Evolutionary conservation across 2,113 vertebrate species (phyloP).

Genomic region (Nibea albiflora): DNA sequence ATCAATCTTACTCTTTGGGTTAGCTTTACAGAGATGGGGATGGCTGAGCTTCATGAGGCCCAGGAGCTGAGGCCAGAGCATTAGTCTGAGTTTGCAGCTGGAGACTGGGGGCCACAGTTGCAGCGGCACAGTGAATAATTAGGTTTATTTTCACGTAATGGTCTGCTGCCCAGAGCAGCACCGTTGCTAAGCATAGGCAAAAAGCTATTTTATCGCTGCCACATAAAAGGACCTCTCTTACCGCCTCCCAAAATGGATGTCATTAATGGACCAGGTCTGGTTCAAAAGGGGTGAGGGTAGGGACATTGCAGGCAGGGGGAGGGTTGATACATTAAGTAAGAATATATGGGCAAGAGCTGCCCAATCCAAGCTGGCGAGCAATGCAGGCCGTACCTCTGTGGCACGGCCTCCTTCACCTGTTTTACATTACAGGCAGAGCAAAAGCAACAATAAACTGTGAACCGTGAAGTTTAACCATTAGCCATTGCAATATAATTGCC

Average conservation of each 20-base stretch:
- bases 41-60: conserved; percentile 51
- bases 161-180: conserved; percentile 71
- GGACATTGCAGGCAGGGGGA: conserved; percentile 60
- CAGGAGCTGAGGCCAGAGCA: conserved; percentile 46
- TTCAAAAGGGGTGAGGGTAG: conserved; percentile 68
- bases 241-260: conserved; percentile 70
- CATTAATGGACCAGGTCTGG: conserved; percentile 81
- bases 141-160: conserved; percentile 82
- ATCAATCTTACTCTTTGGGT: conserved; percentile 53
- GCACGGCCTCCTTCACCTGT: conserved; percentile 71
- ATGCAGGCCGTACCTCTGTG: conserved; percentile 50
- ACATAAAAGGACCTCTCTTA: conserved; percentile 69
- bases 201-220: conserved; percentile 77
- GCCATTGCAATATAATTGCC: conserved; percentile 81
- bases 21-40: conserved; percentile 34
- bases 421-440: conserved; percentile 65
- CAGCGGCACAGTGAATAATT: conserved; percentile 79
- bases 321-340: conserved; percentile 43
- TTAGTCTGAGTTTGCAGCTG: conserved; percentile 62
- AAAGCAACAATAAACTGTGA: conserved; percentile 62
- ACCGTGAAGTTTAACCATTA: conserved; percentile 86
- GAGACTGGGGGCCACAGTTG: conserved; percentile 57
- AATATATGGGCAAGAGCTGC: conserved; percentile 58
- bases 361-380: conserved; percentile 64
- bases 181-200: conserved; percentile 76